Conservation (phyloP, 2,113 vertebrate genomes). For the Genyomyrus donnyi region DNA sequence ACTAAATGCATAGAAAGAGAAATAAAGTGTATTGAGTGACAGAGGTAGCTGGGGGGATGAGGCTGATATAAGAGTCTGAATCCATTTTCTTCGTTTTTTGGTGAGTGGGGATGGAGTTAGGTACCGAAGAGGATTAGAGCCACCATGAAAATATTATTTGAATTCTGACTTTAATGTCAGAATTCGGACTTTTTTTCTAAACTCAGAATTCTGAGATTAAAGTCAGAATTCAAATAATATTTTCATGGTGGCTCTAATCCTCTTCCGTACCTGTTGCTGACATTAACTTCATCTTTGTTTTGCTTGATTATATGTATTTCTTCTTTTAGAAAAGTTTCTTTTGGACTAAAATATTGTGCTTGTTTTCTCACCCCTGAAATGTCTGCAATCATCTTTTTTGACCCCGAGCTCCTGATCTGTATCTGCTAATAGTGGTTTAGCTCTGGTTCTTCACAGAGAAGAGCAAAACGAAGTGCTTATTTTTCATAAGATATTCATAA, state of each 20-base stretch:
- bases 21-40: neutral
- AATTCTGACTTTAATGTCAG: too few species aligned
- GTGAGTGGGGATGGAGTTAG: neutral
- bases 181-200: too few species aligned
- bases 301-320: neutral
- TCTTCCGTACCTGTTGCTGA: neutral
- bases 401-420: neutral
- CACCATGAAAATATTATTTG: too few species aligned
- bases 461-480: neutral
- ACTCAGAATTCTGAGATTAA: too few species aligned
- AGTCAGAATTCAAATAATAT: too few species aligned
- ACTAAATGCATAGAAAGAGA: neutral
- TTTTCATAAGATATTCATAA: neutral
- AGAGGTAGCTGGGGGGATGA: neutral
- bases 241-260: too few species aligned
- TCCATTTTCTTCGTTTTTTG: neutral
- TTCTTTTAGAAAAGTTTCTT: neutral
- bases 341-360: neutral
- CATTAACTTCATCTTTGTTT: neutral
- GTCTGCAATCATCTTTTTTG: neutral
- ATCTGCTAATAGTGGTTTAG: neutral
- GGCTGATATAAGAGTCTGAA: neutral
- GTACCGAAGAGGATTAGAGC: too few species aligned
- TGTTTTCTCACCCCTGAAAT: neutral
- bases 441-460: neutral